These are phyloP conservation scores for Mesocricetus auratus DNA, from an alignment of 2,113 vertebrate genomes.

Conservation along the genomic window DNA sequence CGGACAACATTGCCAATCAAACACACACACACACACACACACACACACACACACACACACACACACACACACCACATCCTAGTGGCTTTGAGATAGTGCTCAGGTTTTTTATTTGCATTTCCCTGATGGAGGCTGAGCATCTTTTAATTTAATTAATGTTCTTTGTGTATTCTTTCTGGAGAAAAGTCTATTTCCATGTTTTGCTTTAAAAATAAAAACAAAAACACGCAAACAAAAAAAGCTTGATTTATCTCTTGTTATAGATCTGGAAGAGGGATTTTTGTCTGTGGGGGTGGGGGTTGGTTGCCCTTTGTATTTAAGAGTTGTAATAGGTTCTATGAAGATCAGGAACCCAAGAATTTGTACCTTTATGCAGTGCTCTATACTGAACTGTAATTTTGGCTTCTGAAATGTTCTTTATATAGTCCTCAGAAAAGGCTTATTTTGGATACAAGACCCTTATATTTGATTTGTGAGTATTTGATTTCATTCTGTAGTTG, in stretches of 20 bases:
- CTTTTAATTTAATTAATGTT: not conserved
- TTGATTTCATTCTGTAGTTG: not conserved
- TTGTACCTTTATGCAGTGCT: not conserved
- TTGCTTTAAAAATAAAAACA: not conserved
- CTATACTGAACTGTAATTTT: not conserved
- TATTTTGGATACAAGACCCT: not conserved
- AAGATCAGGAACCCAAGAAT: not conserved
- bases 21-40: too few relatives aligned
- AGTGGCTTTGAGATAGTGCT: not conserved
- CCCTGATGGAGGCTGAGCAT: not conserved
- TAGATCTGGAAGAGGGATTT: not conserved
- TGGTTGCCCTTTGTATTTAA: not conserved
- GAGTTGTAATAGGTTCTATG: not conserved
- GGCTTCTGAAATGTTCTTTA: not conserved
- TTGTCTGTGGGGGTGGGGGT: too few relatives aligned
- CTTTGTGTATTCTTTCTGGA: not conserved
- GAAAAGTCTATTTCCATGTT: not conserved
- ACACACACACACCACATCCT: too few relatives aligned
- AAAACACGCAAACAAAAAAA: not conserved
- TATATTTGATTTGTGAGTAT: not conserved
- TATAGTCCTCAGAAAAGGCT: not conserved
- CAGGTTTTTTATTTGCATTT: not conserved
- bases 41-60: too few relatives aligned
- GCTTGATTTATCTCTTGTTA: not conserved
- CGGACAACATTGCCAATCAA: not conserved